Evolutionary conservation across 2,113 vertebrate genomes (phyloP), one percentile per base, ranked within the genome.

Genomic region (Ptychochromis oligacanthus): DNA sequence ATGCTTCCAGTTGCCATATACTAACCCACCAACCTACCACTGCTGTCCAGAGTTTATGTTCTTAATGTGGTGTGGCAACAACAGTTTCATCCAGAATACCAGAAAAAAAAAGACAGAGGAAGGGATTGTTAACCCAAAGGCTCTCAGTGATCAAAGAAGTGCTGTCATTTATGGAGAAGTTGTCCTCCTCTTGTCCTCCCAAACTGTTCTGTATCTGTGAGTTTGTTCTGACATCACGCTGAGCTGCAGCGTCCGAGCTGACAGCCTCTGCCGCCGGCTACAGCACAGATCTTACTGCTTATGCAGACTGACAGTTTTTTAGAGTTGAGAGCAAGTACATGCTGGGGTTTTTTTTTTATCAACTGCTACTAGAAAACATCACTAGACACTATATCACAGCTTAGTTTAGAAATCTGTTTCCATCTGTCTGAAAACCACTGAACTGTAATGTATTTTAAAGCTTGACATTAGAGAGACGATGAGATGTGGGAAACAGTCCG

Each of bases 151-250:
- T 81, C 72, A 76, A 43, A 77, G 65, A 31, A 12, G 49, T 10
- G 67, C 65, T 26, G 62, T 78, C 62, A 57, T 80, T 79, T 31
- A 7, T 60, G 20, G 38, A 55, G 58, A 80, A 49, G 52, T 28
- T 26, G 28, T 70, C 60, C 58, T 81, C 72, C 54, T 76, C 64
- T 20, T 52, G 28, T 76, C 67, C 55, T 76, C 64, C 54, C 55
- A 40, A 34, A 55, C 76, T 49, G 49, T 26, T 82, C 52, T 55
- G 75, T 82, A 46, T 56, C 46, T 46, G 61, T 3, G 65, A 60
- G 79, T 81, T 49, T 65, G 79, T 72, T 65, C 65, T 79, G 74
- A 43, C 80, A 54, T 67, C 70, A 75, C 54, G 38, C 26, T 57
- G 65, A 85, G 60, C 75, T 17, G 15, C 18, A 75, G 62, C 28